These are phyloP conservation scores for Temnothorax curvispinosus DNA, from an alignment of 1,140 invertebrate genomes.

Conservation along the genomic window DNA sequence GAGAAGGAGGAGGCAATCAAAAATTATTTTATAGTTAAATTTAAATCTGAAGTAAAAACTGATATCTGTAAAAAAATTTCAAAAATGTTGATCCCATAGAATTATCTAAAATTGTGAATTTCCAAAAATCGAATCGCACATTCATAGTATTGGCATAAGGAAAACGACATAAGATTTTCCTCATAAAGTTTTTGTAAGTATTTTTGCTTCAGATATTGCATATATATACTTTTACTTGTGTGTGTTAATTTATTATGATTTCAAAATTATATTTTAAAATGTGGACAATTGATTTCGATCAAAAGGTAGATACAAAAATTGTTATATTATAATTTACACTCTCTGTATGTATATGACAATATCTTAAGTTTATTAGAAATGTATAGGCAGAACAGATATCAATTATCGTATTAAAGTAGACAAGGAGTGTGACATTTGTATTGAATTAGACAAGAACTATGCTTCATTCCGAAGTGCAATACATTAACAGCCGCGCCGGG, in stretches of 20 bases:
- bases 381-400: neutral
- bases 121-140: no score
- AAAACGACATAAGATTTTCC: neutral
- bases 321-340: neutral
- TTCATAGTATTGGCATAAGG: no score
- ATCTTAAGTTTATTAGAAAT: neutral
- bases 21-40: no score
- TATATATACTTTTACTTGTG: neutral
- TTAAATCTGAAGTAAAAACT: no score
- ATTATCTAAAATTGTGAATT: no score
- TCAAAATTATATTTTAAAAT: neutral
- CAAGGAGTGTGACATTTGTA: constrained; percentile 47
- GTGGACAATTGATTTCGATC: neutral
- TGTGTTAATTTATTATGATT: neutral
- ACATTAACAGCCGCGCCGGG: constrained; percentile 52
- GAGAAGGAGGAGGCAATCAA: no score
- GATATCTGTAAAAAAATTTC: no score
- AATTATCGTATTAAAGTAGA: constrained; percentile 57
- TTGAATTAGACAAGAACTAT: constrained; percentile 62
- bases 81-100: no score
- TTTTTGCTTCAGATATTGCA: neutral
- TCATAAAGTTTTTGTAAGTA: neutral
- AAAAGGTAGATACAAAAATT: neutral
- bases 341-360: neutral
- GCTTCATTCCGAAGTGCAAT: constrained; percentile 53